These are phyloP conservation scores for Spisula solida DNA, from an alignment of 2,888 invertebrate species.

Conservation along the genomic window DNA sequence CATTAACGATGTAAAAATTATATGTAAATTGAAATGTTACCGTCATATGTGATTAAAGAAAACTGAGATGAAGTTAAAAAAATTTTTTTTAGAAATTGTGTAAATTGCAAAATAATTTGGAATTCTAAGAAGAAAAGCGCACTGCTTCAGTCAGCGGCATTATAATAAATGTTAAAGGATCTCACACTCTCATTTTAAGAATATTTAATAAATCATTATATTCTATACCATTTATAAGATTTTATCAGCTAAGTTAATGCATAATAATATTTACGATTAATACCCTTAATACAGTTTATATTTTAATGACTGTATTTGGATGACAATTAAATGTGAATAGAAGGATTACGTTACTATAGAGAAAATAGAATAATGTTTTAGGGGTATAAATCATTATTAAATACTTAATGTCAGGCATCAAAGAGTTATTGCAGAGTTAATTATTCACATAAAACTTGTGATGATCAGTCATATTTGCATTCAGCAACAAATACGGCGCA, in stretches of 20 bases:
- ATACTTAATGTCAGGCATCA: neutral
- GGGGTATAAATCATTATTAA: slow-evolving; percentile 18
- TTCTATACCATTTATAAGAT: slow-evolving; percentile 11
- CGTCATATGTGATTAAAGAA: neutral
- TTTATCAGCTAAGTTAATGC: slow-evolving; percentile 42
- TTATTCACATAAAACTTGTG: neutral
- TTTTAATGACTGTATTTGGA: slow-evolving; percentile 4
- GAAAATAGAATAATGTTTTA: neutral
- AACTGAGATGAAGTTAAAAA: slow-evolving; percentile 15
- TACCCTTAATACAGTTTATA: slow-evolving; percentile 27
- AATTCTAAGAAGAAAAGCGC: slow-evolving; percentile 6
- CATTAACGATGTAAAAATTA: slow-evolving; percentile 28
- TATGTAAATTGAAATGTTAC: slow-evolving; percentile 29
- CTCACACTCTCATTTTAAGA: neutral
- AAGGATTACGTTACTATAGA: neutral
- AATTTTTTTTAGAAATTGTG: neutral
- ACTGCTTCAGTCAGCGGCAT: neutral
- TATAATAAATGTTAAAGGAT: neutral
- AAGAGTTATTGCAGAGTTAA: slow-evolving; percentile 4
- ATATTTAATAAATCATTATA: slow-evolving; percentile 42
- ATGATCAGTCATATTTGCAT: neutral
- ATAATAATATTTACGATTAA: slow-evolving; percentile 41
- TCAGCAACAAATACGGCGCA: neutral
- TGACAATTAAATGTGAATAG: slow-evolving; percentile 29
- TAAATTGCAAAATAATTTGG: slow-evolving; percentile 26